Percentiles rank a stretch among this genome's conserved stretches.
Evolutionary conservation across 2,888 invertebrate genomes (phyloP).

Genomic region (Epinotia demarniana): DNA sequence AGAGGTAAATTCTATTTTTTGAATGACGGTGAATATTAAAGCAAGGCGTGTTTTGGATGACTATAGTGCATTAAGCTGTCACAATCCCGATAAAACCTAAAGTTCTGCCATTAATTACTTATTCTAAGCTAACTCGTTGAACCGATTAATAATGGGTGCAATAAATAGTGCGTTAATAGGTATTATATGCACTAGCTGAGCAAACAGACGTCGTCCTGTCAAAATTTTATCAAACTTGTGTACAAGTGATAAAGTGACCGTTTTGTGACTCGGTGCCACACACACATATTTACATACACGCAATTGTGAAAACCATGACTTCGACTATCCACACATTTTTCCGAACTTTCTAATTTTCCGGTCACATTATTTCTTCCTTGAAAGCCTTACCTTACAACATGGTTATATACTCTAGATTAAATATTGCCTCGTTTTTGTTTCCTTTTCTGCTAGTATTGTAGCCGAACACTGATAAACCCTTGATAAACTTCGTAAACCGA

Average conservation of each 20-base stretch:
- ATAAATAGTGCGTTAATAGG: neutral
- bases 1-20: slow-evolving; percentile 64
- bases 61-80: slow-evolving; percentile 66
- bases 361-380: too few relatives aligned
- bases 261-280: neutral
- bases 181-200: neutral
- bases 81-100: slow-evolving; percentile 65
- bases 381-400: neutral
- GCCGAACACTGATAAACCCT: neutral
- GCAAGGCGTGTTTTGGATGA: slow-evolving; percentile 56
- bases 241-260: neutral
- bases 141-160: slow-evolving; percentile 1
- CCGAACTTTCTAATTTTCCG: too few relatives aligned
- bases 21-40: slow-evolving; percentile 51
- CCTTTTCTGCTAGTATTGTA: neutral
- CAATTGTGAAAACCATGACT: neutral
- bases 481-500: neutral
- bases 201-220: neutral
- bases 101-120: slow-evolving; percentile 47
- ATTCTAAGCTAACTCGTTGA: slow-evolving; percentile 35
- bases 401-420: too few relatives aligned
- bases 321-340: neutral
- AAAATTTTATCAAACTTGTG: neutral
- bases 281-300: neutral
- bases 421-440: too few relatives aligned